These are phyloP conservation scores for Cyrtonyx montezumae DNA, from an alignment of 2,113 vertebrate species.

Conservation along the genomic window DNA sequence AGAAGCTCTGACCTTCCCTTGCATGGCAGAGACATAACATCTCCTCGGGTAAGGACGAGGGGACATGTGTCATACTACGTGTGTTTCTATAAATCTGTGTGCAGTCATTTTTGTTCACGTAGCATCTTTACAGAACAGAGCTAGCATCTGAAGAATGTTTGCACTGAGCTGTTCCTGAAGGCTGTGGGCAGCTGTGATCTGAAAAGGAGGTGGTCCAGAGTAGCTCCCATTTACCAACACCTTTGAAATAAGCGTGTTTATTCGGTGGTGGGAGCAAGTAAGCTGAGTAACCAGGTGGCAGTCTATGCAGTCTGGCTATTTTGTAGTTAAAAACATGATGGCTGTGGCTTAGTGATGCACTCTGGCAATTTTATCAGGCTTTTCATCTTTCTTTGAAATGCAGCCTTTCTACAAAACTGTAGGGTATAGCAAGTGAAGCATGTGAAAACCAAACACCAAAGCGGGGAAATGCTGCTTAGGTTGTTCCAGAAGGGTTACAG, in stretches of 20 bases:
- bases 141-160: neutral
- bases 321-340: neutral
- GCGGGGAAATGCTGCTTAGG: neutral
- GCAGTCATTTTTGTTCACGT: neutral
- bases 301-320: rapidly evolving
- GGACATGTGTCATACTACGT: neutral
- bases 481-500: neutral
- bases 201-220: neutral
- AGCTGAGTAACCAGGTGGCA: neutral
- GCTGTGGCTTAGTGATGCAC: neutral
- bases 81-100: neutral
- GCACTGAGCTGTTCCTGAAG: neutral
- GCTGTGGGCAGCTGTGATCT: neutral
- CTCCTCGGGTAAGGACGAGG: neutral
- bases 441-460: neutral
- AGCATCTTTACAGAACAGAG: neutral
- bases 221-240: neutral
- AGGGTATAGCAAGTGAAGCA: neutral
- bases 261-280: neutral
- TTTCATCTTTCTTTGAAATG: constrained; percentile 10
- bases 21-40: neutral
- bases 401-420: neutral
- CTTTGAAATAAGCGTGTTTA: neutral
- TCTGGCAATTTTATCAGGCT: neutral
- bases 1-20: neutral